Evolutionary conservation across 2,888 invertebrate genomes (phyloP).

Genomic region (Schizaphis graminum): DNA sequence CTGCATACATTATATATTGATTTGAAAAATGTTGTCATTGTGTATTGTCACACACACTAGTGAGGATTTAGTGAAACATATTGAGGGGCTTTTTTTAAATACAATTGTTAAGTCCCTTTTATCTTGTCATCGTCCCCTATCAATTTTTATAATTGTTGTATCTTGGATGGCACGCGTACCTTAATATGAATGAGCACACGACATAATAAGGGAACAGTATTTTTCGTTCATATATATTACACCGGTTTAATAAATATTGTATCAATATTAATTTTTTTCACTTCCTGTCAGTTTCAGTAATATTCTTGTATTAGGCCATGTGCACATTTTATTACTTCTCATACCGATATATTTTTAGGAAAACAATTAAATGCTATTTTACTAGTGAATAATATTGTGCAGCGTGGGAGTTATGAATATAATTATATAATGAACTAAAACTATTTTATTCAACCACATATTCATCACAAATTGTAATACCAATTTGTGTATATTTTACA

Average conservation of each 20-base stretch:
- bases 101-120: conserved; percentile 63
- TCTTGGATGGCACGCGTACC: conserved; percentile 60
- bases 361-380: background rate
- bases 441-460: conserved; percentile 45
- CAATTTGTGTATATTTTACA: conserved; percentile 59
- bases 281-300: conserved; percentile 50
- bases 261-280: conserved; percentile 26
- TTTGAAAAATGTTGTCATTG: conserved; percentile 59
- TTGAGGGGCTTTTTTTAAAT: conserved; percentile 47
- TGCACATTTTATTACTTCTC: background rate
- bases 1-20: conserved; percentile 45
- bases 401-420: conserved; percentile 7
- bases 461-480: conserved; percentile 46
- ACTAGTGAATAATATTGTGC: background rate
- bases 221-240: background rate
- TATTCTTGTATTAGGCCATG: conserved; percentile 5
- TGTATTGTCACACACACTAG: conserved; percentile 31
- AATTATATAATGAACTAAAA: conserved; percentile 19
- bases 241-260: conserved; percentile 55
- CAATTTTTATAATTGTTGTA: conserved; percentile 45
- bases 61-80: conserved; percentile 36
- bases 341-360: background rate
- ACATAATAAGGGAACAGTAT: conserved; percentile 35
- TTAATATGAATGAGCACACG: conserved; percentile 53
- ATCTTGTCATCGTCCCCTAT: conserved; percentile 60